phyloP scores from a whole-genome alignment of 1,140 invertebrate genomes.

The Goniozus legneri region DNA sequence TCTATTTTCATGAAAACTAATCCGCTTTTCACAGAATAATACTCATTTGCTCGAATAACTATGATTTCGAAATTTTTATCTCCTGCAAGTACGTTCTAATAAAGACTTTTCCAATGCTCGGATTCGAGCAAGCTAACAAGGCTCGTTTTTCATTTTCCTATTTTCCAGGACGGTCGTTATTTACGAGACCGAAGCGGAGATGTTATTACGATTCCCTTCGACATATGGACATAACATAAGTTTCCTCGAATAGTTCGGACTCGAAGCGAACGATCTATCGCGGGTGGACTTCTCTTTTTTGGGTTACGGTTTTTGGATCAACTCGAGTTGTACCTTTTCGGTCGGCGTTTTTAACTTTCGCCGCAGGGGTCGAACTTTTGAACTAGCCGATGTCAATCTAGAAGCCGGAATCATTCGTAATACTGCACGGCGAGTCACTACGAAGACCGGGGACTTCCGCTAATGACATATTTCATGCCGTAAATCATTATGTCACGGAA shows the following conservation, averaged over 20 bases:
- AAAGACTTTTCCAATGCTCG: too few relatives aligned
- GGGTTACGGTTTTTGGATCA: slow-evolving; percentile 16
- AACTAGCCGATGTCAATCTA: slow-evolving; percentile 40
- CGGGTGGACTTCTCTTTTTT: too few relatives aligned
- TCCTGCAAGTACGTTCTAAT: too few relatives aligned
- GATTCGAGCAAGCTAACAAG: too few relatives aligned
- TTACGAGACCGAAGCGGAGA: not conserved
- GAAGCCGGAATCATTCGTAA: not conserved
- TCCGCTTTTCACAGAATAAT: too few relatives aligned
- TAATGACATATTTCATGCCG: too few relatives aligned
- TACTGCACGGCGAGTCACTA: not conserved
- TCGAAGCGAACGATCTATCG: slow-evolving; percentile 13
- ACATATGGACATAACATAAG: slow-evolving; percentile 14
- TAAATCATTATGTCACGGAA: not conserved
- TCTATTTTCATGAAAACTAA: too few relatives aligned
- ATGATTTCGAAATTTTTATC: too few relatives aligned
- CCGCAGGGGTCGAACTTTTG: slow-evolving; percentile 35
- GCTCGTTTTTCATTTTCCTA: too few relatives aligned
- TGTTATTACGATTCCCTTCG: slow-evolving; percentile 8
- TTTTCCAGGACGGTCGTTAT: too few relatives aligned
- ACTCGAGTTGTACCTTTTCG: slow-evolving; percentile 9
- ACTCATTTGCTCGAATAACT: too few relatives aligned
- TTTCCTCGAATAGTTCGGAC: slow-evolving; percentile 37
- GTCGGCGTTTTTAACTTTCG: slow-evolving; percentile 33
- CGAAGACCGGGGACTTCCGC: not conserved